phyloP scores from a whole-genome alignment of 2,797 vertebrate genomes.

The Karalla daura region DNA sequence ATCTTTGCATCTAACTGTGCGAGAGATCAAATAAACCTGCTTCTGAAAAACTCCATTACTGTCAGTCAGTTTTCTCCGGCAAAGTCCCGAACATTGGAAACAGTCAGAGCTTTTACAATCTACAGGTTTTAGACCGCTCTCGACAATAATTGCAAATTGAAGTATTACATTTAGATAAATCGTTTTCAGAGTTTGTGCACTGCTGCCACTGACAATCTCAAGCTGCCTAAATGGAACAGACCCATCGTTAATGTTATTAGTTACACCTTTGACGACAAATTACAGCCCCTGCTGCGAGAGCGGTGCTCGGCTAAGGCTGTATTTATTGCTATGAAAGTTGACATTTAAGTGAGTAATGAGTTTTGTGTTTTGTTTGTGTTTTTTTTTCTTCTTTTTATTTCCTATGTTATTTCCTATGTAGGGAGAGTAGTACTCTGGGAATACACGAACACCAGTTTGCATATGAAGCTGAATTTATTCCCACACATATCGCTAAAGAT shows the following conservation, averaged over 20 bases:
- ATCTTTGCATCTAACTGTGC: not conserved
- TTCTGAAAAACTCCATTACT: too few relatives aligned
- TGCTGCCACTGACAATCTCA: not conserved
- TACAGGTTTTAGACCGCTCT: too few relatives aligned
- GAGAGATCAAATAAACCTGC: too few relatives aligned
- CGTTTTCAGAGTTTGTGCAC: not conserved
- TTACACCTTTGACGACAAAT: slow-evolving; percentile 8
- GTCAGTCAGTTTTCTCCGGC: too few relatives aligned
- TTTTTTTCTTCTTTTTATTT: not conserved
- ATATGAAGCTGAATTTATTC: slow-evolving; percentile 2
- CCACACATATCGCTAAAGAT: not conserved
- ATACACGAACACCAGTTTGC: not conserved
- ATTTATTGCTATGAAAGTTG: slow-evolving; percentile 17
- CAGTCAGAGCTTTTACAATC: too few relatives aligned
- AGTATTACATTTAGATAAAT: not conserved
- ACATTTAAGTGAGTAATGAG: slow-evolving; percentile 25
- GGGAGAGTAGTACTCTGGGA: not conserved
- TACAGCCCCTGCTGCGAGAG: slow-evolving; percentile 3
- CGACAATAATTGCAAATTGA: not conserved
- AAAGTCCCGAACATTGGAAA: too few relatives aligned
- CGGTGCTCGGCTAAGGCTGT: too few relatives aligned
- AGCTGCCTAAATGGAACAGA: not conserved
- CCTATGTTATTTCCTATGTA: not conserved
- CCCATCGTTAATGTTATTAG: slow-evolving; percentile 10
- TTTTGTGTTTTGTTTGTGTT: not conserved